Conservation (phyloP, 2,888 invertebrate species). For the Tricholauxania praeusta region DNA sequence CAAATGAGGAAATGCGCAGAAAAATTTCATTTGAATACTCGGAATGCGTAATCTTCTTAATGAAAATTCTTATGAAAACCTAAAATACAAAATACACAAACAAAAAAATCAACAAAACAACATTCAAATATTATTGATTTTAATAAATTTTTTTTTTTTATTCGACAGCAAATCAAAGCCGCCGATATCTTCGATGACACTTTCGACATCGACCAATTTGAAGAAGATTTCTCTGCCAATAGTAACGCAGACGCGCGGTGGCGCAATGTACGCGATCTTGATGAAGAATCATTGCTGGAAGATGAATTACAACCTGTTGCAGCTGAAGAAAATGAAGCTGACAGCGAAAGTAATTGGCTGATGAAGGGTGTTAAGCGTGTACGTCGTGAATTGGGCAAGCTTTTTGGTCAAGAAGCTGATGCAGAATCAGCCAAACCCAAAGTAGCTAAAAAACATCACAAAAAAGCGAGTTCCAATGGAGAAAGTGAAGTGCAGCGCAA, state of each 20-base stretch:
- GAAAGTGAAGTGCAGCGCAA: constrained; percentile 26
- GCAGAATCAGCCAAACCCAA: constrained; percentile 14
- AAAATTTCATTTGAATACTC: too few relatives aligned
- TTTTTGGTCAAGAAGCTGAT: constrained; percentile 53
- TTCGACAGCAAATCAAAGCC: constrained; percentile 49
- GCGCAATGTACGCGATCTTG: constrained; percentile 54
- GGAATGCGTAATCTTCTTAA: too few relatives aligned
- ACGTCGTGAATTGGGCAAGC: constrained; percentile 58
- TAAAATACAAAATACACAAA: too few relatives aligned
- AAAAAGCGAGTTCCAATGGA: constrained; percentile 23
- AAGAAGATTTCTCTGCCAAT: constrained; percentile 41
- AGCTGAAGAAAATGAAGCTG: constrained; percentile 41
- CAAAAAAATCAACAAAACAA: too few relatives aligned
- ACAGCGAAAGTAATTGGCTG: constrained; percentile 56
- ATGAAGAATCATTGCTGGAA: constrained; percentile 53
- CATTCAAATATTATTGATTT: not conserved
- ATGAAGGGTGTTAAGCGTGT: constrained; percentile 59
- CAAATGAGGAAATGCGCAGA: too few relatives aligned
- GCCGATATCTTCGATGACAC: constrained; percentile 57
- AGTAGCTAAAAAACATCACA: constrained; percentile 30
- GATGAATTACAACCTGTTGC: constrained; percentile 56
- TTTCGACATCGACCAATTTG: constrained; percentile 51
- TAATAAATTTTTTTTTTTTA: not conserved
- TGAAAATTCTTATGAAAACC: too few relatives aligned
- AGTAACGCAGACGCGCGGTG: constrained; percentile 32